These are phyloP conservation scores for Ptychobarbus kaznakovi DNA, from an alignment of 2,797 vertebrate genomes.

Conservation along the genomic window DNA sequence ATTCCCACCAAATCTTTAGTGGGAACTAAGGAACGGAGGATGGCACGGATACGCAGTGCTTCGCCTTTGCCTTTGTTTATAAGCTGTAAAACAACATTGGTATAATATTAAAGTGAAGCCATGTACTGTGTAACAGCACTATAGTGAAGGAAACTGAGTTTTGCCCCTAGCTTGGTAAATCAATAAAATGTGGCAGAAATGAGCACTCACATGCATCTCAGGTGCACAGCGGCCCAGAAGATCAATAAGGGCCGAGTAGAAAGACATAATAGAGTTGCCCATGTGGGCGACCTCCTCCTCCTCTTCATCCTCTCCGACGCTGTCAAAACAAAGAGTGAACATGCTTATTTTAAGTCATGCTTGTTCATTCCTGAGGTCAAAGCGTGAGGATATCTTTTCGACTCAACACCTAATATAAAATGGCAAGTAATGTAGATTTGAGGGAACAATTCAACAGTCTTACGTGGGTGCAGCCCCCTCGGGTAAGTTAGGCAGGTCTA, in stretches of 20 bases:
- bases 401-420: neutral
- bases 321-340: slow-evolving; percentile 62
- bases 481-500: slow-evolving; percentile 84
- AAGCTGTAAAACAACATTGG: slow-evolving; percentile 78
- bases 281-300: slow-evolving; percentile 92
- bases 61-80: slow-evolving; percentile 98
- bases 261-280: slow-evolving; percentile 99
- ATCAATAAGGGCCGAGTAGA: slow-evolving; percentile 98
- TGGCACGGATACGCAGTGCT: slow-evolving; percentile 95
- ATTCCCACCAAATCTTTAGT: slow-evolving; percentile 94
- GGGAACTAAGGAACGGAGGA: slow-evolving; percentile 95
- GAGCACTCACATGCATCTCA: slow-evolving; percentile 92
- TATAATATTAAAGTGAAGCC: neutral
- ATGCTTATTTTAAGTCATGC: slow-evolving; percentile 32
- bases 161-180: slow-evolving; percentile 27
- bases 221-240: slow-evolving; percentile 97
- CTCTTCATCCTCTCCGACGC: slow-evolving; percentile 80
- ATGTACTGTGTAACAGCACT: slow-evolving; percentile 2
- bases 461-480: slow-evolving; percentile 82
- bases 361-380: neutral
- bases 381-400: slow-evolving; percentile 7
- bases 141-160: neutral
- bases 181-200: slow-evolving; percentile 24
- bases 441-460: slow-evolving; percentile 37
- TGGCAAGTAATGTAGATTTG: neutral